Conservation (phyloP, 2,113 vertebrate species). For the Pterocles burchelli region DNA sequence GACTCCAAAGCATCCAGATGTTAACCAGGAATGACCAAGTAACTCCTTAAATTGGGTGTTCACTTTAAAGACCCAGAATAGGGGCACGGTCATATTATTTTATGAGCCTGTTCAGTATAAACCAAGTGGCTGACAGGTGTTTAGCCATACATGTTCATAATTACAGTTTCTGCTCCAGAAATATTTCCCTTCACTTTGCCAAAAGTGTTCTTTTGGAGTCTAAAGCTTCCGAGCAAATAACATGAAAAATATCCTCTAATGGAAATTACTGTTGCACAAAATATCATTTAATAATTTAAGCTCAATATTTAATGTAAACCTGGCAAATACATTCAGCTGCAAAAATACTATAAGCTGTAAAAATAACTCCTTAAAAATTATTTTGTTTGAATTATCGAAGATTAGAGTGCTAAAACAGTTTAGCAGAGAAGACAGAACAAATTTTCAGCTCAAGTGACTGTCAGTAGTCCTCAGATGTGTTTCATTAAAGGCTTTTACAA, state of each 20-base stretch:
- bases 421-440: slow-evolving; percentile 17
- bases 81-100: background rate
- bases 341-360: background rate
- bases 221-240: background rate
- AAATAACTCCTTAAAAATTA: slow-evolving; percentile 11
- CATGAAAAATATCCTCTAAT: slow-evolving; percentile 18
- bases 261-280: slow-evolving; percentile 28
- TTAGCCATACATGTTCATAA: slow-evolving; percentile 3
- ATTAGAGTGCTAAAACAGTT: slow-evolving; percentile 20
- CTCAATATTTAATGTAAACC: background rate
- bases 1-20: background rate
- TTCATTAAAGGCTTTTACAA: slow-evolving; percentile 20
- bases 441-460: slow-evolving; percentile 10
- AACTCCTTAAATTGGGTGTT: background rate
- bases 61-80: background rate
- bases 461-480: background rate
- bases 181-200: slow-evolving; percentile 27
- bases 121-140: slow-evolving; percentile 6
- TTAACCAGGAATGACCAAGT: background rate
- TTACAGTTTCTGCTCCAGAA: slow-evolving; percentile 25
- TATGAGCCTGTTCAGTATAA: background rate
- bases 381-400: slow-evolving; percentile 34
- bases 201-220: slow-evolving; percentile 27
- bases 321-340: slow-evolving; percentile 7
- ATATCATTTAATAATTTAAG: slow-evolving; percentile 49